Evolutionary conservation across 2,113 vertebrate species (phyloP), one percentile per base, ranked within the genome.

Genomic region (Collichthys lucidus): DNA sequence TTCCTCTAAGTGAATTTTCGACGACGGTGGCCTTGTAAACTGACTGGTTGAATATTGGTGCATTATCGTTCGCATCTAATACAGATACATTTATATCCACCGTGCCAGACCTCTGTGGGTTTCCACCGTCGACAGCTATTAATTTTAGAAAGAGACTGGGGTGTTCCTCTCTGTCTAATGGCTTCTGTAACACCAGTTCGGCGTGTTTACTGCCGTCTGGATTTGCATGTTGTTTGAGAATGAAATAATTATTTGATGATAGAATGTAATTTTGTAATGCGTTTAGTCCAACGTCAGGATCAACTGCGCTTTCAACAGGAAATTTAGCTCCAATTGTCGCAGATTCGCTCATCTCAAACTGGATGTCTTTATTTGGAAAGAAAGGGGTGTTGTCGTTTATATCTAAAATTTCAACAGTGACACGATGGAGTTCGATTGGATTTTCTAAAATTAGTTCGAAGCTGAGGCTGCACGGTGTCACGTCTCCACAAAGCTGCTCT

Each of bases 101-200:
- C 0, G 90, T 95, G 17, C 94, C 94, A 3, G 95, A 94, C 60
- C 78, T 86, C 52, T 91, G 87, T 2, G 95, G 95, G 6, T 82
- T 72, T 16, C 95, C 95, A 0, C 95, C 95, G n/a, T 96, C 95
- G 17, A 87, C 86, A 11, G 94, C 95, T 0, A 89, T 94, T 24
- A 95, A 61, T 26, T 91, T 74, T 4, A 95, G 40, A 15, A 88
- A 55, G 22, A 93, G 77, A 47, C 26, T 4, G 0, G 73, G 75
- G 49, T 92, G 79, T 10, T 89, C 73, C 53, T 96, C 95, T 55
- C 93, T 53, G 59, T 96, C 95, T 57, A 95, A 84, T 8, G 46
- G 24, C 3, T 76, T 70, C 47, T 95, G 90, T 2, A 95, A 77
- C 22, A 95, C 89, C 77, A 95, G 82, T 59, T 94, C 93, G 0